Evolutionary conservation across 1,140 invertebrate genomes (phyloP), one percentile per base, ranked within the genome.

Genomic region (Aleiodes sp.): DNA sequence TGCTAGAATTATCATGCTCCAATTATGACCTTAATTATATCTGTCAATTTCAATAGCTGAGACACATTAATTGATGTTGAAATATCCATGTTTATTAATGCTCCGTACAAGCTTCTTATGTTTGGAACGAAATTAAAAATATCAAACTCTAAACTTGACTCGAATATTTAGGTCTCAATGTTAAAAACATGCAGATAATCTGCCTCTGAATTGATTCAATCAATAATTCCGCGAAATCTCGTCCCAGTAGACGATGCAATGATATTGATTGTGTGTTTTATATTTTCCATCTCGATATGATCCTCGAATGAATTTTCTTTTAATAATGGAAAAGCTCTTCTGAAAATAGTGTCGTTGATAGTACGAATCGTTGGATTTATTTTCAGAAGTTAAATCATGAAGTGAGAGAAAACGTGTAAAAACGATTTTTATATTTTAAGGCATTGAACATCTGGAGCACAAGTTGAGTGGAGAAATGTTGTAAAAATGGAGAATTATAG

Each of bases 1-100:
- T n/a, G n/a, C n/a, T n/a, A n/a, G n/a, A 52, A 52, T 52, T 52
- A 52, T 52, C 21, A 24, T 52, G 46, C 21, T 52, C 46, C 26
- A 52, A 52, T 52, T 52, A 21, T n/a, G n/a, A 16, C 39, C 39
- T 43, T 43, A 43, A 43, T 43, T 43, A 43, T 43, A 16, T 6
- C 19, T 43, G 39, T 16, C 39, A 43, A 43, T 43, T 16, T n/a
- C n/a, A n/a, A n/a, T n/a, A n/a, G n/a, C n/a, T n/a, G n/a, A n/a
- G n/a, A n/a, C n/a, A n/a, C n/a, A n/a, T n/a, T n/a, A n/a, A n/a
- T n/a, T n/a, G n/a, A n/a, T n/a, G n/a, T n/a, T n/a, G n/a, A n/a
- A n/a, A n/a, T n/a, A n/a, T n/a, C n/a, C n/a, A n/a, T n/a, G n/a
- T n/a, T n/a, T 52, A 52, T 52, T 16, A 52, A 52, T 26, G 21